Evolutionary conservation across 2,797 vertebrate genomes (phyloP).

Genomic region (Valencia hispanica): DNA sequence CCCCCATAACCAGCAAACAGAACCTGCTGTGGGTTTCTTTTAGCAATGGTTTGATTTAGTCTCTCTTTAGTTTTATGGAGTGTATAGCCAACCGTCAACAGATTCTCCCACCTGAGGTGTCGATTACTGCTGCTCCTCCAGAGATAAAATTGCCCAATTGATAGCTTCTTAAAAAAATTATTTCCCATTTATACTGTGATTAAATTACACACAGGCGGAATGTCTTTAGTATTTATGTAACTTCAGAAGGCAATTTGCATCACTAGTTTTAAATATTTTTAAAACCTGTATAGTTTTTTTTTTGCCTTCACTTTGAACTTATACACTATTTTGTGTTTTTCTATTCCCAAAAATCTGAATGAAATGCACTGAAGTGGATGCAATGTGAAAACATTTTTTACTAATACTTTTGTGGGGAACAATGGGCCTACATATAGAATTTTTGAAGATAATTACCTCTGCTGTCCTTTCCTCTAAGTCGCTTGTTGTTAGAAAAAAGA

Average conservation of each 20-base stretch:
- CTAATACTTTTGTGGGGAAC: not conserved
- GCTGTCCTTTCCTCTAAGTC: not conserved
- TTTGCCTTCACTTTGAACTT: not conserved
- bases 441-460: not conserved
- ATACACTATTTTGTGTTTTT: not conserved
- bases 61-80: not conserved
- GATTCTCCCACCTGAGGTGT: too few relatives aligned
- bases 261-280: too few relatives aligned
- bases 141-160: not conserved
- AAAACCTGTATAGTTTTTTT: too few relatives aligned
- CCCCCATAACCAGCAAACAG: not conserved
- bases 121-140: not conserved
- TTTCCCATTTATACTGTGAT: not conserved
- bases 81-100: not conserved
- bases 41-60: not conserved
- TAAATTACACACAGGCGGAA: too few relatives aligned
- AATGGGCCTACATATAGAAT: not conserved
- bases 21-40: not conserved
- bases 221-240: too few relatives aligned
- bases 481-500: not conserved
- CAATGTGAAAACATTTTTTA: not conserved
- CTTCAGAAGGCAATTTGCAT: too few relatives aligned
- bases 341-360: too few relatives aligned
- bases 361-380: not conserved
- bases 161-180: not conserved